Conservation (phyloP, 1,140 invertebrate species). For the Hydropsyche tenuis region DNA sequence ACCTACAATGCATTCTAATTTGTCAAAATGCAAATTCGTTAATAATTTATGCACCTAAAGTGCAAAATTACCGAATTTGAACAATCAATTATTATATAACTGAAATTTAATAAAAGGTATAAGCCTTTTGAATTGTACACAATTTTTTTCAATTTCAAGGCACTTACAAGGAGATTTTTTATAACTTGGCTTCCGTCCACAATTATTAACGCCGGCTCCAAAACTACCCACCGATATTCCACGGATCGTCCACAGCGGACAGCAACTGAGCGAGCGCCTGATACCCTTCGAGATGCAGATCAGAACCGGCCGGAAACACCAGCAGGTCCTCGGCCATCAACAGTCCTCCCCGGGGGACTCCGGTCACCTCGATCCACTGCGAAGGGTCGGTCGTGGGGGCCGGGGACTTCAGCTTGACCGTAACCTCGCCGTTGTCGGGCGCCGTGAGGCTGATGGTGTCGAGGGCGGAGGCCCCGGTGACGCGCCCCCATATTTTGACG, state of each 20-base stretch:
- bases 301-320: neutral
- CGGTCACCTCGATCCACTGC: constrained; percentile 11
- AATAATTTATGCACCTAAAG: too few relatives aligned
- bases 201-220: too few relatives aligned
- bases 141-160: too few relatives aligned
- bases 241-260: neutral
- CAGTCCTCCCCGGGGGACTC: neutral
- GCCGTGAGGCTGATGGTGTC: neutral
- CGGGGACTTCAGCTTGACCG: neutral
- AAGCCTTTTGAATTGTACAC: too few relatives aligned
- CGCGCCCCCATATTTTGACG: neutral
- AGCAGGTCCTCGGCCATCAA: neutral
- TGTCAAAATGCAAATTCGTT: too few relatives aligned
- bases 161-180: too few relatives aligned
- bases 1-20: too few relatives aligned
- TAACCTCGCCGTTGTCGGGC: neutral
- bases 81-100: too few relatives aligned
- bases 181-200: too few relatives aligned
- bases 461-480: neutral
- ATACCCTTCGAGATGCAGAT: neutral
- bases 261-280: neutral
- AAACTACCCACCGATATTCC: constrained; percentile 26
- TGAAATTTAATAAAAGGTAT: too few relatives aligned
- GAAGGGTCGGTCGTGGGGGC: neutral
- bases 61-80: too few relatives aligned